A percentile compares a stretch with the other conserved stretches of the same genome.
These are phyloP conservation scores for Tyria jacobaeae DNA, from an alignment of 2,888 invertebrate species.

Conservation along the genomic window DNA sequence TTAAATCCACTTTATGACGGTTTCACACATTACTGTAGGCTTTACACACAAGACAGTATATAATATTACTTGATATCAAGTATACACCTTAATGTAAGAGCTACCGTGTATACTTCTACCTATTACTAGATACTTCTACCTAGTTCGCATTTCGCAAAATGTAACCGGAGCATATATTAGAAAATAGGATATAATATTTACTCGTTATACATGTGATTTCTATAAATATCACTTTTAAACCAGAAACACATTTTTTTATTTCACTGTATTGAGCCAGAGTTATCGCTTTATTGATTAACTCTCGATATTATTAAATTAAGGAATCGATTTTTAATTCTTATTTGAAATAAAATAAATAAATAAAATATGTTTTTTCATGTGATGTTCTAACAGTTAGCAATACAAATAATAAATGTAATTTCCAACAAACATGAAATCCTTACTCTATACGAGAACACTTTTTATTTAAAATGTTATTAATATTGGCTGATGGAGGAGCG, in stretches of 20 bases:
- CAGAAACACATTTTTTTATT: background rate
- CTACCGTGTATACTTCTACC: no score
- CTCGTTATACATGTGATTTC: background rate
- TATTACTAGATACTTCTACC: no score
- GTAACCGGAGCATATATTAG: slow-evolving; percentile 29
- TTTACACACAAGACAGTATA: background rate
- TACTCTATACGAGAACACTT: background rate
- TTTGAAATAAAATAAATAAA: background rate
- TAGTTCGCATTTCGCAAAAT: slow-evolving; percentile 32
- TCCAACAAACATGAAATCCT: background rate
- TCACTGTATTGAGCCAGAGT: slow-evolving; percentile 21
- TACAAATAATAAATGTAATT: background rate
- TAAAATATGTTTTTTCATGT: background rate
- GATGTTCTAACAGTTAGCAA: no score
- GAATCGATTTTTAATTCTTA: no score
- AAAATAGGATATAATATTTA: slow-evolving; percentile 31
- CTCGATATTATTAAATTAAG: no score
- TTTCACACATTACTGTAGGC: background rate
- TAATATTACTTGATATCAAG: slow-evolving; percentile 10
- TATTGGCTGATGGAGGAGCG: slow-evolving; percentile 31
- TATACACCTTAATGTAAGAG: slow-evolving; percentile 9
- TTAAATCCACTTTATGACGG: background rate
- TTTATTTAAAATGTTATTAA: background rate
- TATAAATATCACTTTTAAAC: slow-evolving; percentile 1
- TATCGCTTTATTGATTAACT: slow-evolving; percentile 35